Evolutionary conservation across 2,888 invertebrate genomes (phyloP).

Genomic region (Ophion costatus): DNA sequence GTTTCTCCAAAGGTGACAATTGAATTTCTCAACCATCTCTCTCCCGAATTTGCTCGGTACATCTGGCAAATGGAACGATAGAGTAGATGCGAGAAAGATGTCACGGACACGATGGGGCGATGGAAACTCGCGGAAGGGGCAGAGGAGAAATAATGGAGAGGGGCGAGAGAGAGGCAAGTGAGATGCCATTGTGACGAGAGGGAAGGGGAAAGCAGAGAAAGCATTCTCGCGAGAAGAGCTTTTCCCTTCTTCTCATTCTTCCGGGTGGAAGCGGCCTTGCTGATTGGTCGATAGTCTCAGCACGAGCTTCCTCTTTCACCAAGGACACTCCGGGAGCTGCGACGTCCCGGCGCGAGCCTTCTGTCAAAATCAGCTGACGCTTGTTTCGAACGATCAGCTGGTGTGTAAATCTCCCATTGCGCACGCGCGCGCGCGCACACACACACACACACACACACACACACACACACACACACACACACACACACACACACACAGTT

Average conservation of each 20-base stretch:
- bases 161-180: not conserved
- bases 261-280: constrained; percentile 23
- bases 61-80: not conserved
- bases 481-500: not conserved
- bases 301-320: constrained; percentile 59
- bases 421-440: not conserved
- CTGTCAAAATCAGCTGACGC: constrained; percentile 79
- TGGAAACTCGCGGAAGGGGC: not conserved
- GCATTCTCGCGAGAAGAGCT: constrained; percentile 27
- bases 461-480: not conserved
- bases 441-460: not conserved
- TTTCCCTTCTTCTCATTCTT: constrained; percentile 11
- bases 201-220: constrained; percentile 25
- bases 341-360: constrained; percentile 66
- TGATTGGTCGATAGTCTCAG: constrained; percentile 63
- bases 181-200: not conserved
- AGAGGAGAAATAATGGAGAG: not conserved
- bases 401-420: no score
- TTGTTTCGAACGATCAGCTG: constrained; percentile 74
- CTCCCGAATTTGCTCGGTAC: not conserved
- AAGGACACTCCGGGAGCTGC: constrained; percentile 58
- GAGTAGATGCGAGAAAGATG: not conserved
- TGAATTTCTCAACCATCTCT: constrained; percentile 10
- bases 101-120: not conserved
- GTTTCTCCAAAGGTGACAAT: not conserved